These are phyloP conservation scores for Nylanderia fulva DNA, from an alignment of 1,140 invertebrate genomes.

Conservation along the genomic window DNA sequence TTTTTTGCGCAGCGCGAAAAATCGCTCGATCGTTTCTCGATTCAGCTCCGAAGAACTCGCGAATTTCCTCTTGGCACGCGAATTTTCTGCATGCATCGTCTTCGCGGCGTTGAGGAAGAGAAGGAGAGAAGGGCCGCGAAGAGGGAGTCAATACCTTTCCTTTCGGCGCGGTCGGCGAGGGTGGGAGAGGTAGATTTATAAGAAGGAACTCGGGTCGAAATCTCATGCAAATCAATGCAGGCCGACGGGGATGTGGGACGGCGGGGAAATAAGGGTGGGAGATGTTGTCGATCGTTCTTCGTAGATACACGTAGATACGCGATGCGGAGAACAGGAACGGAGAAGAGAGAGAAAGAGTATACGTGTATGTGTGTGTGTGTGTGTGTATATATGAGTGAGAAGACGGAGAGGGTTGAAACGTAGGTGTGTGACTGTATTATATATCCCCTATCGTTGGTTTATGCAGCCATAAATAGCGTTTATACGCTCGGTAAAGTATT, in stretches of 20 bases:
- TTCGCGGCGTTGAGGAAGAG: slow-evolving; percentile 4
- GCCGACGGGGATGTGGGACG: slow-evolving; percentile 67
- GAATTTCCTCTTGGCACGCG: slow-evolving; percentile 60
- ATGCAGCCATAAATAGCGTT: slow-evolving; percentile 85
- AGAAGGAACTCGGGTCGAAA: slow-evolving; percentile 76
- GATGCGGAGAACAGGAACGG: slow-evolving; percentile 55
- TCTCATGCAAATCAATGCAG: slow-evolving; percentile 82
- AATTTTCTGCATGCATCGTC: slow-evolving; percentile 63
- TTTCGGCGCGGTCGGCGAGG: slow-evolving; percentile 67
- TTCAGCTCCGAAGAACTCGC: slow-evolving; percentile 46
- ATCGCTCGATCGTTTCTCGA: slow-evolving; percentile 58
- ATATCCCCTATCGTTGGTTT: slow-evolving; percentile 83
- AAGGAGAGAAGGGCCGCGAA: slow-evolving; percentile 9
- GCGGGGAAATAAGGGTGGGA: slow-evolving; percentile 45
- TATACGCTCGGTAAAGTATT: slow-evolving; percentile 83
- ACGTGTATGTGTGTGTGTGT: background rate
- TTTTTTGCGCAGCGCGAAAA: slow-evolving; percentile 49
- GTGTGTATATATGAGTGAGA: background rate
- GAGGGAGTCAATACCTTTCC: slow-evolving; percentile 68
- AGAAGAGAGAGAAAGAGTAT: slow-evolving; percentile 7
- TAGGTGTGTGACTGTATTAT: slow-evolving; percentile 81
- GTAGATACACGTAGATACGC: slow-evolving; percentile 76
- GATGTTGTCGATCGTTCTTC: slow-evolving; percentile 77
- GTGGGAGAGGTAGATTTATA: slow-evolving; percentile 74
- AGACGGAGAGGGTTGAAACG: slow-evolving; percentile 53